A percentile compares a stretch with the other conserved stretches of the same genome.
These are phyloP conservation scores for Gortyna flavago DNA, from an alignment of 2,888 invertebrate genomes.

Conservation along the genomic window DNA sequence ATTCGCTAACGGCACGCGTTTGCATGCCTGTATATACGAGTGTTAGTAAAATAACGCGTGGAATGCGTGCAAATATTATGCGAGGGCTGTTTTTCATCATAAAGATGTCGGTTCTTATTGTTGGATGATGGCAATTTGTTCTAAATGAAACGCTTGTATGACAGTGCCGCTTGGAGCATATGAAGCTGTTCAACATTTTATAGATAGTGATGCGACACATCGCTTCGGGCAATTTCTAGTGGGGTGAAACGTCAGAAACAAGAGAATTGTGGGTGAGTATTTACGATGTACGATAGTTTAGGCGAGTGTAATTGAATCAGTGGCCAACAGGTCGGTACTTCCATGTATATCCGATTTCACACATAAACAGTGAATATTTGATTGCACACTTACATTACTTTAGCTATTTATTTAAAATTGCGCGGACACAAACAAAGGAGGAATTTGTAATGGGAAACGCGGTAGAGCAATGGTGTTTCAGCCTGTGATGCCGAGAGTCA, in stretches of 20 bases:
- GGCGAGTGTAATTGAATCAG: too few species aligned
- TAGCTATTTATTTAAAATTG: background rate
- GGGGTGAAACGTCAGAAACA: constrained; percentile 1
- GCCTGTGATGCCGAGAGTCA: background rate
- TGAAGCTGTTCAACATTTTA: constrained; percentile 19
- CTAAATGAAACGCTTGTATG: constrained; percentile 28
- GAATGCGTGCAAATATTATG: constrained; percentile 45
- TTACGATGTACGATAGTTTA: background rate
- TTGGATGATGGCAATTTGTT: constrained; percentile 48
- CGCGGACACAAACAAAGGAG: background rate
- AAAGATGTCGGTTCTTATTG: constrained; percentile 54
- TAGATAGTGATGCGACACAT: constrained; percentile 6
- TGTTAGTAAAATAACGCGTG: constrained; percentile 39
- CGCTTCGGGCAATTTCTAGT: background rate
- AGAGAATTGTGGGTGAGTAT: background rate
- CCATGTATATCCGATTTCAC: background rate
- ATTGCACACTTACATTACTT: background rate
- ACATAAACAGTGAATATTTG: background rate
- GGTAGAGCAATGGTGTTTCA: background rate
- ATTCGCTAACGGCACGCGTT: constrained; percentile 72
- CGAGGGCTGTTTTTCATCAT: constrained; percentile 50
- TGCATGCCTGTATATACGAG: constrained; percentile 29
- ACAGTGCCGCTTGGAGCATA: background rate
- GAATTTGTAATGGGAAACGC: background rate
- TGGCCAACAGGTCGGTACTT: background rate